These are phyloP conservation scores for Heloderma charlesbogerti DNA, from an alignment of 2,113 vertebrate genomes.

Conservation along the genomic window DNA sequence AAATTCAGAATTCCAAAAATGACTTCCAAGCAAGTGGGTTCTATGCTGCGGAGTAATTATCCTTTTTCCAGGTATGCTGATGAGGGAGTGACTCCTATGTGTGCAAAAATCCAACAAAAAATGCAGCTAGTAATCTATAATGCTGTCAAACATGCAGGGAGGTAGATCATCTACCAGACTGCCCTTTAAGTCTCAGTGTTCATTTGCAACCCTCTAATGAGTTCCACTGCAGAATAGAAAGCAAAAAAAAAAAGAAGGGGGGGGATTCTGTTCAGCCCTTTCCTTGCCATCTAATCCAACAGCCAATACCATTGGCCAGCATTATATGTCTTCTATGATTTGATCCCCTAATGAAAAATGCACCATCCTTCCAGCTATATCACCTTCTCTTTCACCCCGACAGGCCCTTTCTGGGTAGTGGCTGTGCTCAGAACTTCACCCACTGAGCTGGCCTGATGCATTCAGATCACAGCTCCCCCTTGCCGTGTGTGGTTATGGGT, in stretches of 20 bases:
- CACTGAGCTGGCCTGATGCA: neutral
- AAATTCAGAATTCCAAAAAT: neutral
- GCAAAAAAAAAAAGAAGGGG: neutral
- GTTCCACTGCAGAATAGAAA: neutral
- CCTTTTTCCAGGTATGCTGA: neutral
- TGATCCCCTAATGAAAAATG: neutral
- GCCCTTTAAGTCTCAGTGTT: neutral
- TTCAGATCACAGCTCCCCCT: neutral
- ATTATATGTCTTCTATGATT: neutral
- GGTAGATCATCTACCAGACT: neutral
- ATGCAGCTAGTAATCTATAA: too few species aligned
- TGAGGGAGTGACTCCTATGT: neutral
- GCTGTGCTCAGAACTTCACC: neutral
- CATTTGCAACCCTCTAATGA: neutral
- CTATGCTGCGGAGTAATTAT: too few species aligned
- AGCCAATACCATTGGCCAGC: neutral
- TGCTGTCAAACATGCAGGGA: neutral
- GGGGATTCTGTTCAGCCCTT: neutral
- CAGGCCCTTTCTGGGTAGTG: neutral
- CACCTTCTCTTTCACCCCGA: too few species aligned
- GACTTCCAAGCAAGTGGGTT: neutral
- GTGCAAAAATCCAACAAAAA: neutral
- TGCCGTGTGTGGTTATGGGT: too few species aligned
- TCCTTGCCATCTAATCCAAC: neutral
- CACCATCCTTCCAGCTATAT: too few species aligned